Base-by-base conservation (phyloP, 2,113 vertebrate genomes). In the Ceuthmochares aereus region DNA sequence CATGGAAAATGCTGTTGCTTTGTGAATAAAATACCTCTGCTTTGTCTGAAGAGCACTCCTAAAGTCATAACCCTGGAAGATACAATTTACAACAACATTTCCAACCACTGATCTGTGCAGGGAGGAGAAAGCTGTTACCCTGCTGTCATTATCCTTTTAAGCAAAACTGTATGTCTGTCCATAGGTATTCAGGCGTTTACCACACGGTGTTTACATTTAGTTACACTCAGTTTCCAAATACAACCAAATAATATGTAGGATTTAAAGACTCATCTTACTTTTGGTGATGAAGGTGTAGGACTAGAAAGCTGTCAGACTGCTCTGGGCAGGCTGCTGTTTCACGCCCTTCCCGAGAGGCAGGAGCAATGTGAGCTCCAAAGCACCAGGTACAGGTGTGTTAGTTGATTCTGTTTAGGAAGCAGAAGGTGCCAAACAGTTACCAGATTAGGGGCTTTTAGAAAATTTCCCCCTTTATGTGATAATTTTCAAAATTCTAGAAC, bases 121-220 rank as follows among this genome's bases (percentile, higher is more conserved):
- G 64, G 30, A 8, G 45, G 36, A 47, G 15, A 14, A 42, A 60
- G 37, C 30, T 84, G 23, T 22, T 77, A 59, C 40, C 70, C 47
- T 42, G 2, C 22, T 70, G 56, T 32, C 36, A 4, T 63, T 70
- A 20, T 54, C 18, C 70, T 62, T 36, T 29, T 58, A 49, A 66
- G n/a, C 32, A 27, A 6, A 18, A 30, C 9, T 20, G 2, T 54
- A 6, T 29, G 4, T n/a, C 56, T 63, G 13, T 17, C 55, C 25
- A 3, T 4, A 25, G 43, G 32, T 4, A 9, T 10, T 5, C 68
- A 60, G 70, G 15, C 2, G 1, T 56, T 58, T 60, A 62, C 34
- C 30, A 3, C 0, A 1, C 0, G 2, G 11, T n/a, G 29, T 21
- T 85, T 62, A 12, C 10, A 7, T 45, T 22, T 29, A 15, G 17